A percentile compares a stretch with the other conserved stretches of the same genome.
Evolutionary conservation across 2,888 invertebrate genomes (phyloP).

Genomic region (Stratiomys singularior): DNA sequence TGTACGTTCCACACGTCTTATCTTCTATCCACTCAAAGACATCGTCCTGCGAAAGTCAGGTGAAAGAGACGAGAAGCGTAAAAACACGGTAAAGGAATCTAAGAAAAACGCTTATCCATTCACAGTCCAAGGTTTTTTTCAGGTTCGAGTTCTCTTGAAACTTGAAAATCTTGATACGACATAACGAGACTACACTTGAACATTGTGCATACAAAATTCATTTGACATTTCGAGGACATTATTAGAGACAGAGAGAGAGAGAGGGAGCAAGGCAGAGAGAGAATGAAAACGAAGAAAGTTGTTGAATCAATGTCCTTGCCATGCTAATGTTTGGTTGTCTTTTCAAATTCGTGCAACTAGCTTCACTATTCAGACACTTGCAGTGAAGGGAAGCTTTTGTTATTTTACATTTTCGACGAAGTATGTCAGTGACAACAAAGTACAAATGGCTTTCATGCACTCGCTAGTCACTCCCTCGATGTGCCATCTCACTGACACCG

Average conservation of each 20-base stretch:
- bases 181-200: slow-evolving; percentile 37
- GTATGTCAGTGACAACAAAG: not conserved
- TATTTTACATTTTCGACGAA: slow-evolving; percentile 1
- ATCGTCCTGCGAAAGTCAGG: not conserved
- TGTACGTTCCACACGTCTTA: slow-evolving; percentile 8
- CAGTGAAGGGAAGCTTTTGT: not conserved
- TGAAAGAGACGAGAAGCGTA: not conserved
- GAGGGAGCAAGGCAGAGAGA: not conserved
- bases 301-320: slow-evolving; percentile 4
- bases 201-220: slow-evolving; percentile 33
- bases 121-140: slow-evolving; percentile 22
- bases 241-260: slow-evolving; percentile 5
- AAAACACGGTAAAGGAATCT: not conserved
- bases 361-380: not conserved
- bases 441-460: not conserved
- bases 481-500: not conserved
- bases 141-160: not conserved
- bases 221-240: slow-evolving; percentile 37
- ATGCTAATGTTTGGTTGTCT: not conserved
- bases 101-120: slow-evolving; percentile 24
- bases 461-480: not conserved
- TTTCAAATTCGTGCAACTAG: not conserved
- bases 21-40: not conserved
- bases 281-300: no score
- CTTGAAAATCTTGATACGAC: slow-evolving; percentile 32